Conservation (phyloP, 2,113 vertebrate genomes). For the Lagenorhynchus albirostris region DNA sequence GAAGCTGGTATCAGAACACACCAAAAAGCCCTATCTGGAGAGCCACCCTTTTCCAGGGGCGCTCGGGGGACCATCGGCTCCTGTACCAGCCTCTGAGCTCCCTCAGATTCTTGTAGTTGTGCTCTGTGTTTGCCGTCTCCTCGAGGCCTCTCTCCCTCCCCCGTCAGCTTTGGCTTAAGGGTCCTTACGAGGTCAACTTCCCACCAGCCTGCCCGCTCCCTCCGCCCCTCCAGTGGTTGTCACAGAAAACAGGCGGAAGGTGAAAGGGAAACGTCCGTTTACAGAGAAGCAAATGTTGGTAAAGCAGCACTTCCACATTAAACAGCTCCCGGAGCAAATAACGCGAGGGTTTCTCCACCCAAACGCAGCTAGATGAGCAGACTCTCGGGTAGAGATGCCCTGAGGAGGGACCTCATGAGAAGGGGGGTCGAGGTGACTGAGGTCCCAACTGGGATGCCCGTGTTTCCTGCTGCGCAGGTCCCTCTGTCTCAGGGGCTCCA, state of each 20-base stretch:
- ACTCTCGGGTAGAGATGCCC: no score
- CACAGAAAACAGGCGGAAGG: conserved; percentile 70
- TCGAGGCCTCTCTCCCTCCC: conserved; percentile 63
- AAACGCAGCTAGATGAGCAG: background rate
- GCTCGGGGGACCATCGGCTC: conserved; percentile 47
- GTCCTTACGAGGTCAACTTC: conserved; percentile 77
- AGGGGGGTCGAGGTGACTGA: no score
- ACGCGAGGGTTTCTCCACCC: conserved; percentile 71
- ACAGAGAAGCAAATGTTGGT: conserved; percentile 70
- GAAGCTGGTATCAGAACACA: fast-evolving
- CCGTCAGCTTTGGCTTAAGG: conserved; percentile 78
- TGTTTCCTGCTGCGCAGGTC: conserved; percentile 28
- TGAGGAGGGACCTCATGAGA: no score
- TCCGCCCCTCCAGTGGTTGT: conserved; percentile 46
- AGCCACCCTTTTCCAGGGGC: background rate
- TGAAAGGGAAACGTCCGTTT: conserved; percentile 71
- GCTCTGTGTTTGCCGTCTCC: conserved; percentile 78
- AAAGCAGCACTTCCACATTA: conserved; percentile 76
- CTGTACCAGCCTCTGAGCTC: conserved; percentile 30
- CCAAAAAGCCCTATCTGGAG: background rate
- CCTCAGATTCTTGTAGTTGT: conserved; percentile 75
- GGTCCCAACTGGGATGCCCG: background rate
- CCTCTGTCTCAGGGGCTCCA: conserved; percentile 20
- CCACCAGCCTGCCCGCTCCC: conserved; percentile 25
- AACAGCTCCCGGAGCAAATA: conserved; percentile 76